These are phyloP conservation scores for Chrysemys picta DNA, from an alignment of 2,113 vertebrate genomes.

Conservation along the genomic window DNA sequence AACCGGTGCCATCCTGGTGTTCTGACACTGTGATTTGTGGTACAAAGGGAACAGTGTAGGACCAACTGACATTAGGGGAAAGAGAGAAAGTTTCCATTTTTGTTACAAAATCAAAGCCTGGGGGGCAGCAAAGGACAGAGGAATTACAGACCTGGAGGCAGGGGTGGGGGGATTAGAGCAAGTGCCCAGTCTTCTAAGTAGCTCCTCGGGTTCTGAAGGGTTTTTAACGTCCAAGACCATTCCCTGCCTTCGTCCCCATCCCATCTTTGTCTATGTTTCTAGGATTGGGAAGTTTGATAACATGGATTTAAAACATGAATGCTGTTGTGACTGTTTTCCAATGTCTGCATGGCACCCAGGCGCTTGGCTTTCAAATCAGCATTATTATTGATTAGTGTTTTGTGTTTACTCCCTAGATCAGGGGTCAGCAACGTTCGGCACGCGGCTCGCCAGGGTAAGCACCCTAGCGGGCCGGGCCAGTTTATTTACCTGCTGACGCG, in stretches of 20 bases:
- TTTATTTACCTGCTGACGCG: no score
- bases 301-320: background rate
- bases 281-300: background rate
- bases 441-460: no score
- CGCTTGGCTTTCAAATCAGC: no score
- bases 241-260: background rate
- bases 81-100: background rate
- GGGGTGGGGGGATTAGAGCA: background rate
- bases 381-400: background rate
- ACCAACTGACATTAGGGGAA: rapidly evolving
- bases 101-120: background rate
- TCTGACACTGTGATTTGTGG: background rate
- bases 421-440: no score
- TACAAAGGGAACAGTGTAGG: background rate
- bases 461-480: no score
- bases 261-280: background rate
- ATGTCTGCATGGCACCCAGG: no score
- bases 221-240: background rate
- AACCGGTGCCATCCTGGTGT: background rate
- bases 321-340: background rate
- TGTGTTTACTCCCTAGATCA: background rate
- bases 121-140: background rate
- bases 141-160: no score
- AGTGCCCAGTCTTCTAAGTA: background rate
- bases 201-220: background rate